Conservation (phyloP, 2,797 vertebrate genomes). For the Amphiprion clarkii region DNA sequence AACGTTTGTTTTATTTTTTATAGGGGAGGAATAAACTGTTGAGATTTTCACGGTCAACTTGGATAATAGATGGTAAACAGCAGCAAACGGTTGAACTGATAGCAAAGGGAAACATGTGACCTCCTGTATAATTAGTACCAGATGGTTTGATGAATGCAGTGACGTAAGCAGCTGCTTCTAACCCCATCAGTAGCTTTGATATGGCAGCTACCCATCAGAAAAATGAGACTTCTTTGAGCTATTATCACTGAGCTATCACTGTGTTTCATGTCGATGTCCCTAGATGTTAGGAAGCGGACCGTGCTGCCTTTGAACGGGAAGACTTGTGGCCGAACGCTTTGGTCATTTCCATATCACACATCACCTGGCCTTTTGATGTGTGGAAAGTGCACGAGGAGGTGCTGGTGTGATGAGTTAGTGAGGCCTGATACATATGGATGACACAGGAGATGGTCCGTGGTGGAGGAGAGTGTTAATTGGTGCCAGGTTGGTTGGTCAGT, state of each 20-base stretch:
- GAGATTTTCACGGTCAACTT: neutral
- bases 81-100: neutral
- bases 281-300: constrained; percentile 46
- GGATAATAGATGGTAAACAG: neutral
- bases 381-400: neutral
- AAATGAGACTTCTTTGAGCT: constrained; percentile 42
- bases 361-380: constrained; percentile 75
- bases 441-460: constrained; percentile 7
- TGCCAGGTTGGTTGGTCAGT: neutral
- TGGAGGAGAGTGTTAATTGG: neutral
- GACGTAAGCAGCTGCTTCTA: constrained; percentile 21
- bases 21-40: neutral
- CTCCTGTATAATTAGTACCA: constrained; percentile 9
- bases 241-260: constrained; percentile 42
- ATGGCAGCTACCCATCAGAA: constrained; percentile 24
- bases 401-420: constrained; percentile 17
- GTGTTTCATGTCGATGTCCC: constrained; percentile 46
- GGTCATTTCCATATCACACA: constrained; percentile 79
- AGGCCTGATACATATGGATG: constrained; percentile 45
- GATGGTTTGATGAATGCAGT: constrained; percentile 27
- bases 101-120: constrained; percentile 6
- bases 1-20: neutral
- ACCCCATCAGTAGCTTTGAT: constrained; percentile 51
- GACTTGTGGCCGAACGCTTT: constrained; percentile 44
- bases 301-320: constrained; percentile 59